A percentile compares a stretch with the other conserved stretches of the same genome.
Evolutionary conservation across 2,888 invertebrate genomes (phyloP).

Genomic region (Eurytoma adleriae): DNA sequence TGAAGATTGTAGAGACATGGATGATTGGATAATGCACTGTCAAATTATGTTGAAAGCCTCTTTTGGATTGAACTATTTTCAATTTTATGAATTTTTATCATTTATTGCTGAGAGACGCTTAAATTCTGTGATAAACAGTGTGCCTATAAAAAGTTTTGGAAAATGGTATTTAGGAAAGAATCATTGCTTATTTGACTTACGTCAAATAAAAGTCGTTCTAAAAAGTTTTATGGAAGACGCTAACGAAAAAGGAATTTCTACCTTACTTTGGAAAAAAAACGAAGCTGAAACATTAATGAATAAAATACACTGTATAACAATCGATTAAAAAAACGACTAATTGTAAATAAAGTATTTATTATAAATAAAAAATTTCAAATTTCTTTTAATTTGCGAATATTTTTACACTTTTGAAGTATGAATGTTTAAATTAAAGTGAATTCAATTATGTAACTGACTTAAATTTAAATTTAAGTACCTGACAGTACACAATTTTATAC

Average conservation of each 20-base stretch:
- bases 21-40: slow-evolving; percentile 86
- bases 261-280: slow-evolving; percentile 61
- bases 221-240: slow-evolving; percentile 73
- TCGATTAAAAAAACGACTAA: slow-evolving; percentile 37
- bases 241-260: slow-evolving; percentile 64
- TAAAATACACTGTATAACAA: slow-evolving; percentile 55
- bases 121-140: slow-evolving; percentile 73
- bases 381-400: neutral
- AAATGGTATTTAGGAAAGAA: slow-evolving; percentile 75
- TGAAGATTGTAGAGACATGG: slow-evolving; percentile 85
- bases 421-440: too few relatives aligned
- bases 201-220: slow-evolving; percentile 74
- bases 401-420: too few relatives aligned
- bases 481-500: neutral
- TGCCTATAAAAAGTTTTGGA: slow-evolving; percentile 70
- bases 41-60: slow-evolving; percentile 87
- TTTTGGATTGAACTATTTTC: slow-evolving; percentile 86
- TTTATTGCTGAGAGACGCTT: slow-evolving; percentile 82
- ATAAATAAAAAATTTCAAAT: slow-evolving; percentile 16
- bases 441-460: too few relatives aligned
- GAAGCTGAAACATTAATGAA: slow-evolving; percentile 60
- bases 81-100: slow-evolving; percentile 83
- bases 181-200: slow-evolving; percentile 77
- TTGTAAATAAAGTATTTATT: slow-evolving; percentile 51
- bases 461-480: too few relatives aligned